Base-by-base conservation (phyloP, 2,113 vertebrate species). In the Amphiprion ocellaris region DNA sequence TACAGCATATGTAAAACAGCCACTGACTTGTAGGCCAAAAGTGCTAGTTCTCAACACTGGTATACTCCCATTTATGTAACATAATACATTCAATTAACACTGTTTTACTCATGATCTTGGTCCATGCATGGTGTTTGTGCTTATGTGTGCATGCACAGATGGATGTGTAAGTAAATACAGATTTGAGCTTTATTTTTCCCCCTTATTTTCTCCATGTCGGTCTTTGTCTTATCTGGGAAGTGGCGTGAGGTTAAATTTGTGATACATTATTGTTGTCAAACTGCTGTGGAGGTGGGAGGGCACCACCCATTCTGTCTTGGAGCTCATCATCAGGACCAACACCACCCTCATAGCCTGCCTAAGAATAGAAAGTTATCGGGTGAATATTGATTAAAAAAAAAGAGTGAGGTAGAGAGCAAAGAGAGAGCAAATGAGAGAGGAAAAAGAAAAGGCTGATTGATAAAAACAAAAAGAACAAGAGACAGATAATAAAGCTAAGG, bases 1-100 rank as follows among this genome's bases (percentile, higher is more conserved):
- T 71, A 68, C 26, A 26, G 26, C 26, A 26, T 83, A 82, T 82
- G 68, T 4, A 68, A 74, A 74, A 37, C 21, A 75, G 68, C 56
- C 7, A 4, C 58, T 17, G 65, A 80, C 52, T 7, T n/a, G 4
- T 1, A 28, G 23, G 68, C 49, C 56, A 23, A 69, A 63, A 37
- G 23, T 59, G 41, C 16, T 12, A 17, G 17, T 60, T 78, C 26
- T 62, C 50, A 73, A 21, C 46, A 30, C 10, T 67, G 10, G 11
- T 21, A 11, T 10, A 7, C 7, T 49, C 9, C 12, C 24, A 24
- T 74, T 83, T 56, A 53, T 17, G 16, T 33, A 30, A 50, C 73
- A 10, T 49, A 70, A 28, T 14, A 58, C 0, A 41, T 11, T 56
- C n/a, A 53, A 50, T 61, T 77, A 28, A 66, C 58, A 44, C 15